Evolutionary conservation across 2,797 vertebrate genomes (phyloP).

Genomic region (Esox masquinongy): DNA sequence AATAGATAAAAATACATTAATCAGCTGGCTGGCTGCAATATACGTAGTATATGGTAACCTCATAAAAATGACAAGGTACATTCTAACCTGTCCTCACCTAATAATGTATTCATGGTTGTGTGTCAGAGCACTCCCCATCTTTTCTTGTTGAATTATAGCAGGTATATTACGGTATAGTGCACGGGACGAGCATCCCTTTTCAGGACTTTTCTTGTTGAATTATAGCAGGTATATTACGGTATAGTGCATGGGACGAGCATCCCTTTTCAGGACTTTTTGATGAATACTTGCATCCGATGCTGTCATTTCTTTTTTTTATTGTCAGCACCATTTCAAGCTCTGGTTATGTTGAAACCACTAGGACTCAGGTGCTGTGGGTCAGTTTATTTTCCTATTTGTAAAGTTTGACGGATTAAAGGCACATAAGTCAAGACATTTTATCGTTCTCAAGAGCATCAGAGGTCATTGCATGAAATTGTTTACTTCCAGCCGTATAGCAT

Average conservation of each 20-base stretch:
- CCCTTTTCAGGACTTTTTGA: conserved; percentile 36
- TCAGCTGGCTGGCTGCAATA: conserved; percentile 45
- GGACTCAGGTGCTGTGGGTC: conserved; percentile 9
- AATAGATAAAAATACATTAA: conserved; percentile 55
- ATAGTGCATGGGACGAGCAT: conserved; percentile 27
- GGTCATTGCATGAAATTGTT: conserved; percentile 51
- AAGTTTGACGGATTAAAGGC: conserved; percentile 72
- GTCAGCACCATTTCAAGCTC: conserved; percentile 41
- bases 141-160: conserved; percentile 42
- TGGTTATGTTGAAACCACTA: conserved; percentile 41
- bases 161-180: conserved; percentile 23
- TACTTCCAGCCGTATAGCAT: conserved; percentile 28
- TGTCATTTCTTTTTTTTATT: conserved; percentile 30
- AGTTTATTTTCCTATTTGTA: conserved; percentile 5
- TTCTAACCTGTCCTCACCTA: conserved; percentile 53
- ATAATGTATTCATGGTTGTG: conserved; percentile 52
- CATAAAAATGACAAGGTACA: conserved; percentile 58
- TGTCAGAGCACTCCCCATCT: conserved; percentile 36
- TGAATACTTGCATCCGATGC: conserved; percentile 32
- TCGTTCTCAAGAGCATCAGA: conserved; percentile 44
- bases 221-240: conserved; percentile 25
- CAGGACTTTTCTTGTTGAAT: conserved; percentile 37
- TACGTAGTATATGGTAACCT: conserved; percentile 25
- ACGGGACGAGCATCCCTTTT: conserved; percentile 25
- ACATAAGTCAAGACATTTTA: conserved; percentile 61